phyloP scores from a whole-genome alignment of 2,888 invertebrate genomes.

The Cataglyphis cursor region DNA sequence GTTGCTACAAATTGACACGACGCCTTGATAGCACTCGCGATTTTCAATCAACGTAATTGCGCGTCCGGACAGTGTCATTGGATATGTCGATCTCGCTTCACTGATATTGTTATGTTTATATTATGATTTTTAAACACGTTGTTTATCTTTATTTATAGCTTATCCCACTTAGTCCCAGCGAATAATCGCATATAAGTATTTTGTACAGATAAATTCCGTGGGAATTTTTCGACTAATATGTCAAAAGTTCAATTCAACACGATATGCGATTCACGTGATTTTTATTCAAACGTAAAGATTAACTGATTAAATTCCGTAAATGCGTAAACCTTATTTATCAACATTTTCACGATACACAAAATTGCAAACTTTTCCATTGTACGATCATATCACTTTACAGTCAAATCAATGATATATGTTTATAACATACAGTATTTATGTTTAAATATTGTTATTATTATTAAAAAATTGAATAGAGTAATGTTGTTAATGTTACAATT shows the following conservation, averaged over 20 bases:
- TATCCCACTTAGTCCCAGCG: not conserved
- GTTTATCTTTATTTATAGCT: conserved; percentile 27
- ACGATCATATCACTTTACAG: not conserved
- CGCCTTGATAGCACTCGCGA: conserved; percentile 50
- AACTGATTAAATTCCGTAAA: conserved; percentile 1
- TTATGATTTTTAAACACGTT: conserved; percentile 10
- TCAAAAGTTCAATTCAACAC: conserved; percentile 6
- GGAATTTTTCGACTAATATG: not conserved
- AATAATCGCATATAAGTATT: not conserved
- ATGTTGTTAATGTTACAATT: not conserved
- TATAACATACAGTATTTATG: not conserved
- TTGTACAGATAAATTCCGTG: not conserved
- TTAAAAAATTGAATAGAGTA: not conserved
- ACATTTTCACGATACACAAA: not conserved
- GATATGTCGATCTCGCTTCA: not conserved
- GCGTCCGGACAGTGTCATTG: conserved; percentile 12
- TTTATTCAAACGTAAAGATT: not conserved
- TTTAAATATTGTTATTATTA: not conserved
- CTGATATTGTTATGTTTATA: conserved; percentile 24
- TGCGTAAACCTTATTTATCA: not conserved
- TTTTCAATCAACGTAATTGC: conserved; percentile 50
- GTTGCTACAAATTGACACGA: conserved; percentile 55
- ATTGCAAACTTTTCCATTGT: not conserved
- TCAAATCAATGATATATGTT: not conserved
- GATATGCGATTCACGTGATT: not conserved